Percentiles rank a stretch among this genome's conserved stretches.
phyloP scores from a whole-genome alignment of 2,113 vertebrate genomes.

The Colius striatus region DNA sequence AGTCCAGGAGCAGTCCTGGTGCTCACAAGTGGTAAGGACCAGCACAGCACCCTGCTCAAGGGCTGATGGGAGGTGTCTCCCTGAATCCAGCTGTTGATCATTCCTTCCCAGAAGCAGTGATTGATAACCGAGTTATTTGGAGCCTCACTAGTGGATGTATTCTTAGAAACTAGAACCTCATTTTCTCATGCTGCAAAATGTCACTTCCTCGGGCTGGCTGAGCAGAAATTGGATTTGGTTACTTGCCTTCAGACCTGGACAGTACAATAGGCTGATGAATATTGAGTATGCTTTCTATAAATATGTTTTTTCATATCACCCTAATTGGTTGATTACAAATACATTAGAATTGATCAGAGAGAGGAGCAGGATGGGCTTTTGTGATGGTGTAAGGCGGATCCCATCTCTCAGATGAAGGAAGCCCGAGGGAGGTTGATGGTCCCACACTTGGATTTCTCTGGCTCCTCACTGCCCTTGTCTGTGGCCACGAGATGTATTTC shows the following conservation, averaged over 20 bases:
- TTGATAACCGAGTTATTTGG: slow-evolving; percentile 47
- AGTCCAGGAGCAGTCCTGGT: not conserved
- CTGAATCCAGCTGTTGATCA: slow-evolving; percentile 3
- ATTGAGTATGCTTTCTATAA: not conserved
- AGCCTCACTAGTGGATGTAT: not conserved
- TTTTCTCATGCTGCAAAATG: slow-evolving; percentile 38
- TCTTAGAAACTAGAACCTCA: slow-evolving; percentile 45
- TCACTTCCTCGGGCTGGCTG: slow-evolving; percentile 5
- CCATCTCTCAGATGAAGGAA: not conserved
- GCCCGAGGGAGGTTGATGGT: not conserved
- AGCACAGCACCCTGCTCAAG: not conserved
- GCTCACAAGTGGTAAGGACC: not conserved
- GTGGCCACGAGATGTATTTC: not conserved
- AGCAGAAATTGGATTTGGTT: not conserved
- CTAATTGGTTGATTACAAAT: not conserved
- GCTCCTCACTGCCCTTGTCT: not conserved
- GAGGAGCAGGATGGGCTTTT: not conserved
- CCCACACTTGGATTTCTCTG: not conserved
- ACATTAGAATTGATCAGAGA: not conserved
- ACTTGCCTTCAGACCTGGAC: not conserved
- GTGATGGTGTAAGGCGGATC: fast-evolving
- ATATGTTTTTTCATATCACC: not conserved
- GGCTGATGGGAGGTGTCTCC: not conserved
- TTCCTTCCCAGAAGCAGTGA: slow-evolving; percentile 26
- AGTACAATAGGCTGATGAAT: slow-evolving; percentile 6